A percentile compares a stretch with the other conserved stretches of the same genome.
Conservation (phyloP, 2,888 invertebrate genomes). For the Ochropleura leucogaster region DNA sequence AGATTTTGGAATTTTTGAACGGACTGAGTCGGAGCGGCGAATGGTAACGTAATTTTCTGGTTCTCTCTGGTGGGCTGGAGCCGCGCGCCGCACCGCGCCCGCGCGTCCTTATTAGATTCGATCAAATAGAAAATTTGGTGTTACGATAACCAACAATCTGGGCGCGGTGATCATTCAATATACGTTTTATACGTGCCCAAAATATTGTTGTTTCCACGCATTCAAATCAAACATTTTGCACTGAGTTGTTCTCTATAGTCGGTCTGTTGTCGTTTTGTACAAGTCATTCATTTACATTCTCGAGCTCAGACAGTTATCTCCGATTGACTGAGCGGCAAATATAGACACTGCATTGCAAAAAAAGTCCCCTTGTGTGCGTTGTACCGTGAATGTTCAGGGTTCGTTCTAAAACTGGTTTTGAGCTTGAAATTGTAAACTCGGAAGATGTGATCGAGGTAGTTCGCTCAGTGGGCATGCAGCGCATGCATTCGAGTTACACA, state of each 20-base stretch:
- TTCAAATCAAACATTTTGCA: constrained; percentile 34
- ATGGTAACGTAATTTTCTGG: constrained; percentile 85
- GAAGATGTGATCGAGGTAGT: constrained; percentile 73
- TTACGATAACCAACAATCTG: constrained; percentile 80
- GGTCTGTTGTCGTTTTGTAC: constrained; percentile 2
- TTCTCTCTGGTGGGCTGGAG: constrained; percentile 71
- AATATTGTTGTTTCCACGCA: constrained; percentile 53
- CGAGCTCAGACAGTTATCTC: constrained; percentile 65
- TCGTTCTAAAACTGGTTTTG: constrained; percentile 57
- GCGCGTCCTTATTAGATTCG: constrained; percentile 79
- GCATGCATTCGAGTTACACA: constrained; percentile 77
- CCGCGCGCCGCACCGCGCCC: constrained; percentile 50
- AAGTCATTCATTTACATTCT: neutral
- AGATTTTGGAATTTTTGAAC: constrained; percentile 81
- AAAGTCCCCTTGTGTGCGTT: constrained; percentile 64
- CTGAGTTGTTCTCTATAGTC: neutral
- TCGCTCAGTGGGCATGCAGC: constrained; percentile 69
- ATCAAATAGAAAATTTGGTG: constrained; percentile 83
- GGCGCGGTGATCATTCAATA: constrained; percentile 76
- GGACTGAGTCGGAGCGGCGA: constrained; percentile 73
- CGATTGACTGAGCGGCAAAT: constrained; percentile 67
- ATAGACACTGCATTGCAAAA: constrained; percentile 71
- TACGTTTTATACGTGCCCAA: constrained; percentile 56
- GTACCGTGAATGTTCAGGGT: constrained; percentile 68
- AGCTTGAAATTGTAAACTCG: constrained; percentile 69